Evolutionary conservation across 1,140 invertebrate genomes (phyloP), one percentile per base, ranked within the genome.

Genomic region (Tachypleus tridentatus): DNA sequence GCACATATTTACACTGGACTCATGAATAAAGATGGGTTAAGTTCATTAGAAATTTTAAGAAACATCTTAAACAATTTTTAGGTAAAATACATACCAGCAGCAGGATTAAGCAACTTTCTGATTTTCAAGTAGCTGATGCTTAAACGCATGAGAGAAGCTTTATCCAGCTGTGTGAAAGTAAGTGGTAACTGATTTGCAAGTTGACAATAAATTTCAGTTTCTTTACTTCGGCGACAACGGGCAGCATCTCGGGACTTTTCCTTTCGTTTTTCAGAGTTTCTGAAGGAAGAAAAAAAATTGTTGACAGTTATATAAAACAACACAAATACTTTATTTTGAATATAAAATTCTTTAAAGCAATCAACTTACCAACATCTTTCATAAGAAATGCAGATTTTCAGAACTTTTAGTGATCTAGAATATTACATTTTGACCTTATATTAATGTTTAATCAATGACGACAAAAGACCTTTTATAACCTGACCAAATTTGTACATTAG

Each of bases 161-260:
- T 98, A 79, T 98, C 95, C 67, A 98, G 81, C 73, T 92, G 87
- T 64, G 84, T 82, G 5, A 90, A 85, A 62, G 91, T 86, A 8
- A 97, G 76, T 0, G 94, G 94, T 67, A 98, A 78, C 4, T 85
- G 84, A 57, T 84, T 82, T 0, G 88, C 88, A 66, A 98, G 81
- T 72, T 96, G 90, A 52, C 84, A 83, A 75, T 97, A 97, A 69
- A 97, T 92, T 77, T 96, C 91, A 64, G 93, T 93, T 79, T 97
- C 95, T 73, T 88, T 88, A 67, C 91, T 92, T 54, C 95, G 84
- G 51, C 95, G 83, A 74, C 85, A 93, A 72, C 93, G 81, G 0
- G 94, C 95, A 4, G 94, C 95, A 78, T 97, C 91, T 59, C 93
- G 83, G 1, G 93, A 97, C 73, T 96, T 95, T 78, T 97, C 94